These are phyloP conservation scores for Cyprinus carpio DNA, from an alignment of 2,113 vertebrate genomes.

Conservation along the genomic window DNA sequence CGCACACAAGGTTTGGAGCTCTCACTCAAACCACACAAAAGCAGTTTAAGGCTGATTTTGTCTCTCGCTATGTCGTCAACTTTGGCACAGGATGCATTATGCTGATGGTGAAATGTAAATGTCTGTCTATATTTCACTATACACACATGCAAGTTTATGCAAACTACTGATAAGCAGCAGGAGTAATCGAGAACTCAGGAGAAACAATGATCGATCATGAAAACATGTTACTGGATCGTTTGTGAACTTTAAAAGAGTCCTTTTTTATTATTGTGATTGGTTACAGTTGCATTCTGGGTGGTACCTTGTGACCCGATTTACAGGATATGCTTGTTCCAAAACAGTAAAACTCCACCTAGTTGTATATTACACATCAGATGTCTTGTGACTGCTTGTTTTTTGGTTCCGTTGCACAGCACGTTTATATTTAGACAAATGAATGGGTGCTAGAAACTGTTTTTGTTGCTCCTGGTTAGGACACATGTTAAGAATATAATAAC, in stretches of 20 bases:
- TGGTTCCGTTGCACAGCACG: not conserved
- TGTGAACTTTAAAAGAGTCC: not conserved
- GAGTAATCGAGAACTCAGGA: not conserved
- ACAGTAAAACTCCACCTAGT: not conserved
- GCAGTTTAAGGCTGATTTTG: not conserved
- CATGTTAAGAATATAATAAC: not conserved
- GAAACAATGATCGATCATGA: not conserved
- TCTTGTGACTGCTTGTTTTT: not conserved
- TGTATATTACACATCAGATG: not conserved
- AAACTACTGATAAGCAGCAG: not conserved
- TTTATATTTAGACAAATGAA: not conserved
- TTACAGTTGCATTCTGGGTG: not conserved
- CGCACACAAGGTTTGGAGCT: conserved; percentile 27
- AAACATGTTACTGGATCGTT: not conserved
- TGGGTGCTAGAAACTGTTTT: not conserved
- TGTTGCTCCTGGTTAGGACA: not conserved
- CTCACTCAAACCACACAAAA: conserved; percentile 9
- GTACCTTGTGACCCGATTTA: not conserved
- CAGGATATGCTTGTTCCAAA: not conserved
- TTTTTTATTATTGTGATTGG: not conserved
- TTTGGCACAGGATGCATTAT: conserved; percentile 6
- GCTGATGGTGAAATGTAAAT: conserved; percentile 20
- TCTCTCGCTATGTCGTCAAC: not conserved
- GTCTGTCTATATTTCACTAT: not conserved
- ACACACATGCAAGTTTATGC: conserved; percentile 1